A percentile compares a stretch with the other conserved stretches of the same genome.
phyloP scores from a whole-genome alignment of 2,113 vertebrate species.

The Corythaeola cristata region DNA sequence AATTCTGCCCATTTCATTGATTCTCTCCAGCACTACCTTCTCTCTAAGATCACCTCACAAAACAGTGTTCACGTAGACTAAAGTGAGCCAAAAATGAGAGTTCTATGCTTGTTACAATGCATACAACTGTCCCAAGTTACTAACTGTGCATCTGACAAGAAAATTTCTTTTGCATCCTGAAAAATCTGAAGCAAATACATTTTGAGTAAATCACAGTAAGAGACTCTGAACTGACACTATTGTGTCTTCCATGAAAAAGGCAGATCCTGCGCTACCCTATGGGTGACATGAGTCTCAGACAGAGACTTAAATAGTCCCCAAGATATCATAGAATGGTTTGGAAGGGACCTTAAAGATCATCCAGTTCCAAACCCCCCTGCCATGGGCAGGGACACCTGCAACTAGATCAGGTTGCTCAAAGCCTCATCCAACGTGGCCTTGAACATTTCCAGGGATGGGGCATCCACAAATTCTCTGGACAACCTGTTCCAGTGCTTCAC shows the following conservation, averaged over 20 bases:
- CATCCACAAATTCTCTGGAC: too few species aligned
- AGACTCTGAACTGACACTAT: not conserved
- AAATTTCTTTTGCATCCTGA: not conserved
- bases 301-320: not conserved
- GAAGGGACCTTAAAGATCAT: too few species aligned
- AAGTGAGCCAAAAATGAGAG: not conserved
- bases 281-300: not conserved
- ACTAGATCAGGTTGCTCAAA: too few species aligned
- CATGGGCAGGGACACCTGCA: too few species aligned
- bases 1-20: not conserved
- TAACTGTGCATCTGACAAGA: not conserved
- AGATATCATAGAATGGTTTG: too few species aligned
- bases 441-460: too few species aligned
- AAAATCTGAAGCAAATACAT: not conserved
- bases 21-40: not conserved
- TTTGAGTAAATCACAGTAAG: not conserved
- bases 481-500: too few species aligned
- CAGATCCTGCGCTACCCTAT: rapidly evolving
- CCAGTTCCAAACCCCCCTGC: too few species aligned
- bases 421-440: too few species aligned
- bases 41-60: not conserved
- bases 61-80: not conserved
- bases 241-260: not conserved
- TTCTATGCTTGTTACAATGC: rapidly evolving
- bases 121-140: not conserved